phyloP scores from a whole-genome alignment of 2,888 invertebrate genomes.

The Heteromurus nitidus region DNA sequence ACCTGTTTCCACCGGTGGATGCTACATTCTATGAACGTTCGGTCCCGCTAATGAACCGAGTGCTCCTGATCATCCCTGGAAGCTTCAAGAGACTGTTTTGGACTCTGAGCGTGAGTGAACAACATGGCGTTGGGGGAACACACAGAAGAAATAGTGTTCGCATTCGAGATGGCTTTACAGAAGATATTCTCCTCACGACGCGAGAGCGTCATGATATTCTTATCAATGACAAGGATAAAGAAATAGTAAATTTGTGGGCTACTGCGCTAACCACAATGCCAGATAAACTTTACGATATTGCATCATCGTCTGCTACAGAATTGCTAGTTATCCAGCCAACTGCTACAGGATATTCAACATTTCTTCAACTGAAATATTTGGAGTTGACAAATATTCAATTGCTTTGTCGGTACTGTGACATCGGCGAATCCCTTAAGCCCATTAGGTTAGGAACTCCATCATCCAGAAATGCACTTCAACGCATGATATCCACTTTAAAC shows the following conservation, averaged over 20 bases:
- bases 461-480: neutral
- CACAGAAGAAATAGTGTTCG: neutral
- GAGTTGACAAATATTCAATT: neutral
- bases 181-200: neutral
- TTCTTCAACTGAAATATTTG: neutral
- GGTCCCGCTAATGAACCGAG: neutral
- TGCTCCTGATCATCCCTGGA: neutral
- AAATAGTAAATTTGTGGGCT: neutral
- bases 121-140: too few species aligned
- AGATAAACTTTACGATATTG: neutral
- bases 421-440: neutral
- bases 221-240: neutral
- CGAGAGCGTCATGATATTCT: constrained; percentile 9
- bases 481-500: too few species aligned
- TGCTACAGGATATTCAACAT: too few species aligned
- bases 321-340: neutral
- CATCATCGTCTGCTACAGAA: neutral
- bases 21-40: constrained; percentile 17
- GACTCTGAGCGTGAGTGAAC: neutral
- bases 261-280: neutral
- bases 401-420: neutral
- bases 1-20: constrained; percentile 27
- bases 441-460: neutral
- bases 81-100: constrained; percentile 14
- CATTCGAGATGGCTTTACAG: neutral